phyloP scores from a whole-genome alignment of 2,888 invertebrate species.

The Scotopteryx bipunctaria region DNA sequence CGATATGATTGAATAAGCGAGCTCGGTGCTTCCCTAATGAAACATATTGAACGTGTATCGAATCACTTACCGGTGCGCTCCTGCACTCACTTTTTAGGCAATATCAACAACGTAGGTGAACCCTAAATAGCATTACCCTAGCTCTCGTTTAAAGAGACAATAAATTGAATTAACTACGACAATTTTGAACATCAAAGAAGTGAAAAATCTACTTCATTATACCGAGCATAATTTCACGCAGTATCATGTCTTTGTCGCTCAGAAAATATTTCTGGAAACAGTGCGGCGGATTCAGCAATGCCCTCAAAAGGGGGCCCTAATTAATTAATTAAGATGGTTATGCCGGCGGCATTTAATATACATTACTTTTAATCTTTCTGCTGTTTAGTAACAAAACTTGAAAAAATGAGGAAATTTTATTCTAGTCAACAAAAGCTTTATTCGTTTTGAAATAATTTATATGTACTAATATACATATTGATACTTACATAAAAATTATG shows the following conservation, averaged over 20 bases:
- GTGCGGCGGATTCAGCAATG: conserved; percentile 51
- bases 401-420: too few relatives aligned
- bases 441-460: too few relatives aligned
- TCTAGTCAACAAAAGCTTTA: too few relatives aligned
- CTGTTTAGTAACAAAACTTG: not conserved
- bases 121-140: conserved; percentile 75
- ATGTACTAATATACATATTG: too few relatives aligned
- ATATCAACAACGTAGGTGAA: conserved; percentile 77
- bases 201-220: conserved; percentile 73
- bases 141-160: conserved; percentile 78
- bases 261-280: conserved; percentile 71
- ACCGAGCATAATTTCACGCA: conserved; percentile 72
- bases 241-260: conserved; percentile 62
- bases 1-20: conserved; percentile 81
- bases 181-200: conserved; percentile 76
- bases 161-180: conserved; percentile 77
- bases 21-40: conserved; percentile 75
- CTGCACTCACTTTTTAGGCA: conserved; percentile 73
- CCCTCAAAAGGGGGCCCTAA: conserved; percentile 58
- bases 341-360: conserved; percentile 61
- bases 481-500: too few relatives aligned
- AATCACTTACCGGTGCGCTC: conserved; percentile 80
- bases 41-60: conserved; percentile 83
- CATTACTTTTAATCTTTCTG: conserved; percentile 50
- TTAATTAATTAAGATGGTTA: conserved; percentile 75